Evolutionary conservation across 2,113 vertebrate species (phyloP).

Genomic region (Furnarius figulus): DNA sequence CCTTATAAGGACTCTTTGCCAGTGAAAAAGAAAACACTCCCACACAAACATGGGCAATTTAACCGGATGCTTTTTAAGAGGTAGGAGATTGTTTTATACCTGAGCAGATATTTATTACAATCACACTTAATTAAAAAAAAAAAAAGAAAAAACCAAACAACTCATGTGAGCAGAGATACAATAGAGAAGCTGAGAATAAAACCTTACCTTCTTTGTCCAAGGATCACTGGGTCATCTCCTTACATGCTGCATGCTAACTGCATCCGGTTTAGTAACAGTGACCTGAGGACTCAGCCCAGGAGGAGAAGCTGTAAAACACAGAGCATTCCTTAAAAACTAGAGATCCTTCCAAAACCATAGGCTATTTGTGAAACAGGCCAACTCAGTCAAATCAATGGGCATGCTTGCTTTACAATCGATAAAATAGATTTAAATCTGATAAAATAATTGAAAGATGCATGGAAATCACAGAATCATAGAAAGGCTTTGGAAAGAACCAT

Average conservation of each 20-base stretch:
- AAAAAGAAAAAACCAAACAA: neutral
- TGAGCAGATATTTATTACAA: neutral
- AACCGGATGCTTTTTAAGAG: neutral
- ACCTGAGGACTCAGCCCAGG: neutral
- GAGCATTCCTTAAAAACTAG: neutral
- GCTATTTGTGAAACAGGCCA: neutral
- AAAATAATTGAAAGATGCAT: neutral
- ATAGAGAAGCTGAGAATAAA: neutral
- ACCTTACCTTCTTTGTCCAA: neutral
- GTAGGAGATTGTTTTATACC: constrained; percentile 18
- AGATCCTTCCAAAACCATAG: neutral
- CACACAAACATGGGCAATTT: neutral
- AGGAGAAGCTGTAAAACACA: neutral
- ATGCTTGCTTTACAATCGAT: neutral
- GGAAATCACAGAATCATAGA: neutral
- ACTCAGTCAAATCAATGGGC: neutral
- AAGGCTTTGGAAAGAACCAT: neutral
- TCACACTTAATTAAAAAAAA: neutral
- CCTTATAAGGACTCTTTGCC: constrained; percentile 58
- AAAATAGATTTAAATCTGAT: neutral
- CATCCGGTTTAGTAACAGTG: neutral
- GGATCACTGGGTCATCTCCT: neutral
- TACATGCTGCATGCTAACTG: accelerated
- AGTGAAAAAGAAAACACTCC: neutral
- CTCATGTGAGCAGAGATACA: neutral